These are phyloP conservation scores for Eustalomyia histrio DNA, from an alignment of 2,888 invertebrate genomes.

Conservation along the genomic window DNA sequence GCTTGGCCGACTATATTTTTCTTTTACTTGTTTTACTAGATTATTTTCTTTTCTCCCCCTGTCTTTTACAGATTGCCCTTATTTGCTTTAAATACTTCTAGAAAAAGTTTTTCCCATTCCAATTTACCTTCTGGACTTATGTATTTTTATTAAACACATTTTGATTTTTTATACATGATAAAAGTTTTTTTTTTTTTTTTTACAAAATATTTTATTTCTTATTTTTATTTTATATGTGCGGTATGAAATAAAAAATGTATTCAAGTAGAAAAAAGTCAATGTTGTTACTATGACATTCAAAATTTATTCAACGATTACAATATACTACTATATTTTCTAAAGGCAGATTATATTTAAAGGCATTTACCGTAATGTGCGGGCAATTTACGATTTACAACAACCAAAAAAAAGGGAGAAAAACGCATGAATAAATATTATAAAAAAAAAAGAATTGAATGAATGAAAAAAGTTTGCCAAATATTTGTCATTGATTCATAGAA, in stretches of 20 bases:
- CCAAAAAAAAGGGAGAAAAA: conserved; percentile 19
- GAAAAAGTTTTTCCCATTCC: neutral
- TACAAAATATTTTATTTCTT: neutral
- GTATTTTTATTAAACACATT: conserved; percentile 1
- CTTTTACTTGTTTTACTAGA: no score
- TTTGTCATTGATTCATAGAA: conserved; percentile 52
- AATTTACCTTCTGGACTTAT: neutral
- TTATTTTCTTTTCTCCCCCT: no score
- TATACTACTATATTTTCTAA: conserved; percentile 13
- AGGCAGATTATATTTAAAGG: conserved; percentile 49
- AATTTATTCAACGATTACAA: neutral
- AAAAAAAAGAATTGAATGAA: neutral
- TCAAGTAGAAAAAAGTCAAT: conserved; percentile 43
- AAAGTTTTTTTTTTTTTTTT: no score
- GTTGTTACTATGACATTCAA: conserved; percentile 53
- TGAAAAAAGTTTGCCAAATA: conserved; percentile 43
- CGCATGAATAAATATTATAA: conserved; percentile 20
- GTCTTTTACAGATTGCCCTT: no score
- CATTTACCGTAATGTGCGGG: conserved; percentile 52
- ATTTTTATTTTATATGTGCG: neutral
- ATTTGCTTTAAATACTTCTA: neutral
- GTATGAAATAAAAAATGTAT: conserved; percentile 35
- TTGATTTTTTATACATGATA: conserved; percentile 35
- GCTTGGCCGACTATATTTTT: no score
- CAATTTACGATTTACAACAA: conserved; percentile 49